A percentile compares a stretch with the other conserved stretches of the same genome.
Conservation (phyloP, 2,888 invertebrate genomes). For the Hydriomena furcata region DNA sequence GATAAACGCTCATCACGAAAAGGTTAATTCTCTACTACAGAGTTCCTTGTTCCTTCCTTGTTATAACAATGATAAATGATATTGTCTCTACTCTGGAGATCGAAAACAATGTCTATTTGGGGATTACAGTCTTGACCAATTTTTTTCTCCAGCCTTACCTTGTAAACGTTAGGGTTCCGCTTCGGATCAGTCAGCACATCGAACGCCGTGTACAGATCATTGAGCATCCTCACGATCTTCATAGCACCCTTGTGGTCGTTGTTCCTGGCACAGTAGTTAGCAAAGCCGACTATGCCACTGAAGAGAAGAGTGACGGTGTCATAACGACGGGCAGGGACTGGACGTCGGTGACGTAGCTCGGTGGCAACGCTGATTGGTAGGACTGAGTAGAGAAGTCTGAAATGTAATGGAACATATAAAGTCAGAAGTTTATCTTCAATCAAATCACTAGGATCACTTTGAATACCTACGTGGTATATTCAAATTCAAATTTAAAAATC, state of each 20-base stretch:
- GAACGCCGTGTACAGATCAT: constrained; percentile 96
- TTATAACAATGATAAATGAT: too few species aligned
- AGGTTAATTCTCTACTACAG: too few species aligned
- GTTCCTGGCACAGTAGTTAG: constrained; percentile 94
- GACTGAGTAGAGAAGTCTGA: constrained; percentile 95
- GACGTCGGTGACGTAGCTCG: constrained; percentile 94
- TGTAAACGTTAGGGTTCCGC: constrained; percentile 96
- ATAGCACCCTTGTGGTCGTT: constrained; percentile 97
- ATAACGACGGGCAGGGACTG: constrained; percentile 94
- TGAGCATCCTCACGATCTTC: constrained; percentile 97
- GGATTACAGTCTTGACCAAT: too few species aligned
- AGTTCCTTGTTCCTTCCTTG: too few species aligned
- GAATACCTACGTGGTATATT: too few species aligned
- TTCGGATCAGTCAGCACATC: constrained; percentile 96
- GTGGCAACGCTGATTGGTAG: constrained; percentile 97
- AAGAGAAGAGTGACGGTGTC: constrained; percentile 96
- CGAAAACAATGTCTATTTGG: too few species aligned
- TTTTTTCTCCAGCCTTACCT: constrained; percentile 82
- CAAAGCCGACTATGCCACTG: constrained; percentile 95
- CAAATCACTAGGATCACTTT: too few species aligned
- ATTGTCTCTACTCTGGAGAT: too few species aligned
- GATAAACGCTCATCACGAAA: too few species aligned
- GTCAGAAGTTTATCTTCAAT: too few species aligned
- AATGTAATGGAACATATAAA: constrained; percentile 28
- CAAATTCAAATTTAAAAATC: too few species aligned